phyloP scores from a whole-genome alignment of 2,797 vertebrate genomes.

The Tapera naevia region DNA sequence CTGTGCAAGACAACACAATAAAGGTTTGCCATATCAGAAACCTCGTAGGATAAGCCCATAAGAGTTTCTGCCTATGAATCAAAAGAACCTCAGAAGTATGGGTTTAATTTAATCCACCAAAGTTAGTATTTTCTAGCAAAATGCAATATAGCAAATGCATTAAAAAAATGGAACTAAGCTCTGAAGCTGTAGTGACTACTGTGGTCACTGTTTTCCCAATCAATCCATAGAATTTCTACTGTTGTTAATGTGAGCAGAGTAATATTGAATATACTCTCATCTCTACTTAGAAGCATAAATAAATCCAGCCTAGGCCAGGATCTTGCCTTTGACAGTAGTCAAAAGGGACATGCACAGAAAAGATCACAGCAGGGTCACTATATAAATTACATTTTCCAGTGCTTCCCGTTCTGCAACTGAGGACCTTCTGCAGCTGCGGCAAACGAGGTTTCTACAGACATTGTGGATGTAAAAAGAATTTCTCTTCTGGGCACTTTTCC shows the following conservation, averaged over 20 bases:
- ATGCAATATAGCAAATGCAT: not conserved
- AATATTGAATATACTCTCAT: not conserved
- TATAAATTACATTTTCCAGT: not conserved
- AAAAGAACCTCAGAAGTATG: not conserved
- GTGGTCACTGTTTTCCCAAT: not conserved
- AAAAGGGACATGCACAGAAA: not conserved
- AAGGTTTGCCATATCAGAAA: not conserved
- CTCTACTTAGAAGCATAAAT: not conserved
- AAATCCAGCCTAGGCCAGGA: not conserved
- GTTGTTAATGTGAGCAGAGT: not conserved
- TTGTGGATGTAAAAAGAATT: not conserved
- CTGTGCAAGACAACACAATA: not conserved
- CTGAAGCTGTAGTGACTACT: not conserved
- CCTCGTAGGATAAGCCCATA: not conserved
- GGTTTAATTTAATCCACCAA: not conserved
- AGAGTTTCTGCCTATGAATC: not conserved
- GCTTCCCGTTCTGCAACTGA: rapidly evolving
- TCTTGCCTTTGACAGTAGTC: not conserved
- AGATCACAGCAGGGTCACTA: not conserved
- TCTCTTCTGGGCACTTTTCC: not conserved
- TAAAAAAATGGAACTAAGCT: rapidly evolving
- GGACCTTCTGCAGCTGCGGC: not conserved
- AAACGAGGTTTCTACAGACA: not conserved
- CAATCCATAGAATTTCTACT: not conserved
- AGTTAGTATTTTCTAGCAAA: not conserved